These are phyloP conservation scores for Eurois occulta DNA, from an alignment of 2,888 invertebrate species.

Conservation along the genomic window DNA sequence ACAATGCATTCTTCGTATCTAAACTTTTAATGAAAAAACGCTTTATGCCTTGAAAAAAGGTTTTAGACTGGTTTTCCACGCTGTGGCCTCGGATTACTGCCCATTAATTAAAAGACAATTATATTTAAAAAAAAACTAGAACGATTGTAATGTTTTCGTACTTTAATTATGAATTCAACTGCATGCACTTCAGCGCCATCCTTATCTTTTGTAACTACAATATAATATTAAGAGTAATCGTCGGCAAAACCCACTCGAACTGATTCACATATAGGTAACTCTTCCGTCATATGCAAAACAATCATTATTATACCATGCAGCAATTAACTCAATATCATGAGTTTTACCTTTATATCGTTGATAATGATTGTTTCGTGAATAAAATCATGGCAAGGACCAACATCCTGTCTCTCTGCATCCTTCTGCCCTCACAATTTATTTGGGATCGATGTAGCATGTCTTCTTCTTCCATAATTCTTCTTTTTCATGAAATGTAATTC, in stretches of 20 bases:
- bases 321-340: constrained; percentile 15
- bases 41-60: background rate
- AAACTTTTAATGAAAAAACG: background rate
- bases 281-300: constrained; percentile 36
- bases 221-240: constrained; percentile 55
- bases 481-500: background rate
- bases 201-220: constrained; percentile 23
- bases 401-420: background rate
- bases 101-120: background rate
- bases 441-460: background rate
- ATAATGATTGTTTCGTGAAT: background rate
- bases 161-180: constrained; percentile 3
- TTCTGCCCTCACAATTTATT: background rate
- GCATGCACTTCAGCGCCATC: constrained; percentile 2
- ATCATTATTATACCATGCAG: constrained; percentile 42
- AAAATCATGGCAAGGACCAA: background rate
- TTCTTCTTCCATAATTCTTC: background rate
- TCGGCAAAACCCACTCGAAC: constrained; percentile 63
- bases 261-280: constrained; percentile 38
- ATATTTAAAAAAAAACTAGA: background rate
- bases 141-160: background rate
- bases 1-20: background rate
- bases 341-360: background rate
- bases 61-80: background rate
- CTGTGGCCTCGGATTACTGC: background rate